Evolutionary conservation across 2,888 invertebrate genomes (phyloP), one percentile per base, ranked within the genome.

Genomic region (Rhaphigaster nebulosa): DNA sequence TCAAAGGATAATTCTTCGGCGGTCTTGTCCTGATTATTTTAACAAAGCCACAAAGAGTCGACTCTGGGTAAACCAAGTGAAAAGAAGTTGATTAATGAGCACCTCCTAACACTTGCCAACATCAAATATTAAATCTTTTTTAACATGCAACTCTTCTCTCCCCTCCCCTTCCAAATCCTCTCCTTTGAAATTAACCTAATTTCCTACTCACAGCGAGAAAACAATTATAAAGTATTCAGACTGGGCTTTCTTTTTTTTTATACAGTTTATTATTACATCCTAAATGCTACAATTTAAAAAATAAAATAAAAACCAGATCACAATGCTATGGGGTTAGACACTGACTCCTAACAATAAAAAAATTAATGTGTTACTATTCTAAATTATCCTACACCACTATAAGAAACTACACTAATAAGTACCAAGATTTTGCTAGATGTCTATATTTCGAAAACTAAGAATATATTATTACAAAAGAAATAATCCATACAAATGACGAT

Each of bases 71-170:
- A 29, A 20, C 34, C 38, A 23, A 38, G 34, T 8, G 70, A 34
- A 76, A 76, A 76, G 20, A 23, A 20, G 70, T 76, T 76, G 70
- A 76, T 76, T 76, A 76, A 76, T 76, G 70, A 38, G 34, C 20
- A 1, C 70, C 10, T 8, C 8, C 1, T 8, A 76, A 76, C 70
- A 76, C 38, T 76, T 23, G 34, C 34, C 38, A 15, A 23, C 34
- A 76, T 76, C 70, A 76, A 76, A 76, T 76, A 38, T 76, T 76
- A 38, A 76, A 38, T 76, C 70, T 38, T 38, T 76, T 76, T 38
- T 18, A 38, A 34, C 34, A 70, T 65, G 65, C 65, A 29, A 2
- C 0, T 12, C 65, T 10, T 10, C 20, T 6, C 6, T 18, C n/a
- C 60, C 1, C n/a, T n/a, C 12, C 13, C 52, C 12, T 13, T 12